Conservation (phyloP, 2,113 vertebrate genomes). For the Dasyurus viverrinus region DNA sequence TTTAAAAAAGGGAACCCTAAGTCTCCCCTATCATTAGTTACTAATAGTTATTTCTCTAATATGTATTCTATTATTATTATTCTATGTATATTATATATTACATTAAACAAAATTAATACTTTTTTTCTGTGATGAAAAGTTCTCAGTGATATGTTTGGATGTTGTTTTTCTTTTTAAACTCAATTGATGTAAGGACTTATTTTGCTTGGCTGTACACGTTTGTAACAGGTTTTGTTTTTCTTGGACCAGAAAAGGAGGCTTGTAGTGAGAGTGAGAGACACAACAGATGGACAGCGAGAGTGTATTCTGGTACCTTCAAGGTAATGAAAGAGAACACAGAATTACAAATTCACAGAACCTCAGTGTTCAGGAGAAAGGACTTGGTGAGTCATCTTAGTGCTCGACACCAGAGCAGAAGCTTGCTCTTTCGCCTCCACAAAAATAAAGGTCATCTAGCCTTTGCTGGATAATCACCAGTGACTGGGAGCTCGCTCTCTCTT, state of each 20-base stretch:
- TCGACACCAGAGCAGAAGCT: background rate
- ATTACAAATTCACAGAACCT: background rate
- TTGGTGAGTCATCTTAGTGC: background rate
- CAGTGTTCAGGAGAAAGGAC: background rate
- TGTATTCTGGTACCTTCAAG: background rate
- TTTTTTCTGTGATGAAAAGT: background rate
- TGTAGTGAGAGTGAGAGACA: background rate
- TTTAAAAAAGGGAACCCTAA: background rate
- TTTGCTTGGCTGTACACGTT: background rate
- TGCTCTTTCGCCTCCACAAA: background rate
- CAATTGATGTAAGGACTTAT: background rate
- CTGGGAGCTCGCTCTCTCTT: background rate
- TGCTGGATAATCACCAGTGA: background rate
- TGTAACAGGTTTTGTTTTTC: background rate
- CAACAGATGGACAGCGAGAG: background rate
- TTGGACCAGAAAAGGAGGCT: background rate
- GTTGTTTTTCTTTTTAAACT: no score
- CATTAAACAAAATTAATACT: background rate
- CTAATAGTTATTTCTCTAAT: background rate
- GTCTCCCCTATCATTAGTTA: background rate
- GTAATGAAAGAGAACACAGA: background rate
- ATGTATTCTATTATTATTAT: background rate
- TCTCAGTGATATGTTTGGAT: background rate
- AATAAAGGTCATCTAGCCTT: background rate
- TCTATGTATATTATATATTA: background rate